Evolutionary conservation across 1,140 invertebrate genomes (phyloP).

Genomic region (Drosophila punjabiensis): DNA sequence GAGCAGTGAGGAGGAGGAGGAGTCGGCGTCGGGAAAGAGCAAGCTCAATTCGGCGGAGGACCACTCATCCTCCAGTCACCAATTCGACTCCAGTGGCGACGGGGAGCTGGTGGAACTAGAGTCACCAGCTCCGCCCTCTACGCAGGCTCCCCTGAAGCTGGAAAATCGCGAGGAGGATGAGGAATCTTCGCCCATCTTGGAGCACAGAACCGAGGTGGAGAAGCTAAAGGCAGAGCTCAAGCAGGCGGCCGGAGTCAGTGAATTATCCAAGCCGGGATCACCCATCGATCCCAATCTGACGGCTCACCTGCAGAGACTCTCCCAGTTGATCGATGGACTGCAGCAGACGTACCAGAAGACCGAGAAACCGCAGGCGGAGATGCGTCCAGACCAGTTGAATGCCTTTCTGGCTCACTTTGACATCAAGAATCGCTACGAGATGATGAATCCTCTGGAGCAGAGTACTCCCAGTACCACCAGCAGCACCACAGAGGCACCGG

Average conservation of each 20-base stretch:
- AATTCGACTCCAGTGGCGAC: slow-evolving; percentile 76
- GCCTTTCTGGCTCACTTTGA: slow-evolving; percentile 83
- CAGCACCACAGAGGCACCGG: slow-evolving; percentile 19
- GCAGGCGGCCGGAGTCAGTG: slow-evolving; percentile 30
- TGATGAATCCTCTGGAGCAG: slow-evolving; percentile 49
- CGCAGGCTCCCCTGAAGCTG: slow-evolving; percentile 6
- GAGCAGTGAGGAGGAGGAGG: slow-evolving; percentile 63
- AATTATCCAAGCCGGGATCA: slow-evolving; percentile 31
- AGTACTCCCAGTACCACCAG: slow-evolving; percentile 12
- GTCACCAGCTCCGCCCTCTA: slow-evolving; percentile 1
- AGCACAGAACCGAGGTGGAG: slow-evolving; percentile 36
- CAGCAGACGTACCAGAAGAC: slow-evolving; percentile 77
- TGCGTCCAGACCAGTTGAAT: slow-evolving; percentile 82
- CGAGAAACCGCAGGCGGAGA: slow-evolving; percentile 66
- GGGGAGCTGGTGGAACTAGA: slow-evolving; percentile 73
- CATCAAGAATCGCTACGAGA: slow-evolving; percentile 76
- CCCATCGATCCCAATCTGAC: slow-evolving; percentile 76
- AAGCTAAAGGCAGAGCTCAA: slow-evolving; percentile 42
- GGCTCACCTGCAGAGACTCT: slow-evolving; percentile 78
- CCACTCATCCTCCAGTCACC: slow-evolving; percentile 18
- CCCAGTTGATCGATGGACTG: slow-evolving; percentile 83
- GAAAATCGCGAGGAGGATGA: slow-evolving; percentile 62
- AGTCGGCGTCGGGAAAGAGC: background rate
- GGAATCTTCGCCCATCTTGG: background rate
- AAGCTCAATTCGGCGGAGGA: slow-evolving; percentile 24